phyloP scores from a whole-genome alignment of 1,140 invertebrate genomes.

The Ostrea edulis region DNA sequence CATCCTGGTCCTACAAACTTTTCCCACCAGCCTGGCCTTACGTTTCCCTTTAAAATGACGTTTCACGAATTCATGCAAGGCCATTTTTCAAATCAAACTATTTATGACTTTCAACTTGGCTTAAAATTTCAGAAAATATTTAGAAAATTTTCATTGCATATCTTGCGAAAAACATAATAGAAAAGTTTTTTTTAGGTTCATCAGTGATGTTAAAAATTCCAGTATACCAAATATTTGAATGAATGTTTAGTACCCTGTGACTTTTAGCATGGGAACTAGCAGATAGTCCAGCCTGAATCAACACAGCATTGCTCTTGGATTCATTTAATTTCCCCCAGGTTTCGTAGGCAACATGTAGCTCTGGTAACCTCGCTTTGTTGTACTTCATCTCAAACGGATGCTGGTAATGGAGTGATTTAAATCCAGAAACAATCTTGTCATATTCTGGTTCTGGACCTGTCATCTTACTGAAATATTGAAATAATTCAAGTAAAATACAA shows the following conservation, averaged over 20 bases:
- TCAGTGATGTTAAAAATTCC: neutral
- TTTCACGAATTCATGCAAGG: neutral
- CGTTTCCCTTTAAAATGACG: conserved; percentile 69
- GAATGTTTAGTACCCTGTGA: conserved; percentile 66
- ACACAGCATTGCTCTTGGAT: conserved; percentile 76
- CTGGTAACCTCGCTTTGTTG: conserved; percentile 72
- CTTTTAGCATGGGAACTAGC: conserved; percentile 79
- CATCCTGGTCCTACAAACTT: conserved; percentile 79
- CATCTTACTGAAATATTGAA: conserved; percentile 63
- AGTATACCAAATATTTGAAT: neutral
- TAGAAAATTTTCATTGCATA: too few relatives aligned
- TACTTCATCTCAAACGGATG: conserved; percentile 75
- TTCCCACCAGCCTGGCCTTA: conserved; percentile 79
- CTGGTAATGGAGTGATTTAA: conserved; percentile 66
- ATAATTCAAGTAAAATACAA: conserved; percentile 18
- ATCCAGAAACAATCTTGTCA: conserved; percentile 74
- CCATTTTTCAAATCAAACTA: too few relatives aligned
- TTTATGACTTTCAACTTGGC: neutral
- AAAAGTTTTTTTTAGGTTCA: neutral
- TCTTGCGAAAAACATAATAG: too few relatives aligned
- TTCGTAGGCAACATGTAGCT: conserved; percentile 78
- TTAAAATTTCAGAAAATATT: neutral
- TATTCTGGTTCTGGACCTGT: conserved; percentile 78
- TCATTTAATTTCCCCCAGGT: conserved; percentile 79
- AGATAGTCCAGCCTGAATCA: conserved; percentile 78